These are phyloP conservation scores for Nycteola revayana DNA, from an alignment of 2,888 invertebrate genomes.

Conservation along the genomic window DNA sequence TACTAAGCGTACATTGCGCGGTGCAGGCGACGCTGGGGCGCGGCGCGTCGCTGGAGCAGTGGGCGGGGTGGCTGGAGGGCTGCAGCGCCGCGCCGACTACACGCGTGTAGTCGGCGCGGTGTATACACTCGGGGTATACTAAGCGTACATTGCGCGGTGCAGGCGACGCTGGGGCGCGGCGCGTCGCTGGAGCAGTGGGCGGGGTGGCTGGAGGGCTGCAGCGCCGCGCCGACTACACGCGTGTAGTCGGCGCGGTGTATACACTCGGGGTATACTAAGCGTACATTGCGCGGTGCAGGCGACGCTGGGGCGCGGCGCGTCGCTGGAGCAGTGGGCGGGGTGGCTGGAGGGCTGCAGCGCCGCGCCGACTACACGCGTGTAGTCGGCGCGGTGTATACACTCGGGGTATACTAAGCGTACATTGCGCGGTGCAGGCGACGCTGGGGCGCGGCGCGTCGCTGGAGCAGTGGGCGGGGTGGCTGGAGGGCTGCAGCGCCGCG, in stretches of 20 bases:
- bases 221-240: conserved; percentile 88
- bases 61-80: not conserved
- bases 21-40: conserved; percentile 89
- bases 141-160: conserved; percentile 90
- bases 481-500: conserved; percentile 23
- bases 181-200: conserved; percentile 83
- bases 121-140: no score
- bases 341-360: conserved; percentile 97
- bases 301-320: conserved; percentile 90
- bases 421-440: conserved; percentile 80
- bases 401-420: conserved; percentile 59
- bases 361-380: conserved; percentile 90
- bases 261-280: no score
- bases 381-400: conserved; percentile 93
- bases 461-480: not conserved
- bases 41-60: conserved; percentile 46
- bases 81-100: conserved; percentile 82
- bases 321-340: conserved; percentile 97
- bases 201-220: conserved; percentile 88
- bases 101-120: no score
- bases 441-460: conserved; percentile 86
- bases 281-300: no score
- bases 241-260: no score
- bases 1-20: not conserved
- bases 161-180: conserved; percentile 93